Conservation (phyloP, 2,113 vertebrate species). For the Melanerpes formicivorus region DNA sequence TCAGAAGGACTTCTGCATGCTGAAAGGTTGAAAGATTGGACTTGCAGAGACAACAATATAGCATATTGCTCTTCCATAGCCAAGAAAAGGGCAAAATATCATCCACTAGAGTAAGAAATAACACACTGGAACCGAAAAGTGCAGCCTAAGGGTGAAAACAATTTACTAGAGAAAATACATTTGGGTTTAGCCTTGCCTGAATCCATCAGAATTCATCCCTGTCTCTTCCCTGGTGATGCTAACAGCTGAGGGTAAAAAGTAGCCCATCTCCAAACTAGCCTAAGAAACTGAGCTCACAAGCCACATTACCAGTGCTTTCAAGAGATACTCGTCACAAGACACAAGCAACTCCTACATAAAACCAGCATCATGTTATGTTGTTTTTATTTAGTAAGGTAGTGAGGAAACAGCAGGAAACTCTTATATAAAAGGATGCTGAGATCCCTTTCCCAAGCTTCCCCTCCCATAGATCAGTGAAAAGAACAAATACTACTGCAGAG, state of each 20-base stretch:
- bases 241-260: background rate
- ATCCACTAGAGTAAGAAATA: background rate
- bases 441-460: background rate
- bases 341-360: background rate
- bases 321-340: background rate
- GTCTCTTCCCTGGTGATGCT: background rate
- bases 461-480: background rate
- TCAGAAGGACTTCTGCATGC: background rate
- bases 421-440: background rate
- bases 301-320: background rate
- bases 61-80: background rate
- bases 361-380: background rate
- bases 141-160: background rate
- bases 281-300: background rate
- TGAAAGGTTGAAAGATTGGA: background rate
- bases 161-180: background rate
- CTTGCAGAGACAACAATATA: background rate
- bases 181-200: background rate
- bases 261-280: background rate
- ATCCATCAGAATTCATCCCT: background rate
- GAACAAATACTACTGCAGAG: background rate
- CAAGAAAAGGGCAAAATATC: conserved; percentile 16
- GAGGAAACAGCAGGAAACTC: background rate
- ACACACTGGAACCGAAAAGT: background rate
- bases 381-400: background rate